Evolutionary conservation across 2,113 vertebrate genomes (phyloP), one percentile per base, ranked within the genome.

Genomic region (Malurus alboscapulatus): DNA sequence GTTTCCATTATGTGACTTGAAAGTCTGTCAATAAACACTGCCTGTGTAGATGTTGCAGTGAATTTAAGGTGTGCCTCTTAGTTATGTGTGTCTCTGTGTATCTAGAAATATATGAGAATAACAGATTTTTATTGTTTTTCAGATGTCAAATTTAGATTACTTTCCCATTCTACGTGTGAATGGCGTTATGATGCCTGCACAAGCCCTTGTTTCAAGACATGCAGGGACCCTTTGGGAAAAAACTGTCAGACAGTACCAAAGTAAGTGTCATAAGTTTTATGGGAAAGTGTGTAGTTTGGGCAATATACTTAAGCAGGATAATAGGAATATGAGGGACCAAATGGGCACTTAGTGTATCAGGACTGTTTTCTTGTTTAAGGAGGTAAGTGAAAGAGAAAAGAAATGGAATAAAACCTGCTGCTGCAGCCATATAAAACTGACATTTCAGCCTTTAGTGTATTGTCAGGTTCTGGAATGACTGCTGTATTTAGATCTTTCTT

Each of bases 151-250:
- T 93, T 97, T 19, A 93, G 93, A 7, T 77, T 96, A 83, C 91
- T 79, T 13, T 95, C 97, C 16, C 97, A 80, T 90, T 98, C 98
- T 44, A 84, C 92, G 1, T 99, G 99, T 78, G 98, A 99, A 91
- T 99, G 99, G 99, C 97, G 72, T 74, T 99, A 99, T 8, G 98
- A 99, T 77, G 96, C 98, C 67, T 99, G 99, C 65, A 87, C 97
- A 84, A 98, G 97, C 71, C 98, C 99, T 48, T 99, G 99, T 95
- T 99, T 99, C 97, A 98, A 95, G 95, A 99, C 99, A 58, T 99
- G 99, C 97, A 98, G 98, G 34, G 98, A 99, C 93, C 99, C 99
- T 5, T 66, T 59, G 30, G 98, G 98, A n/a, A 91, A 97, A 77
- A 97, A 88, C 73, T 99, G 99, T 95, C 89, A 53, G 78, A 95